Percentiles rank a stretch among this genome's conserved stretches.
These are phyloP conservation scores for Acrobasis repandana DNA, from an alignment of 2,888 invertebrate genomes.

Conservation along the genomic window DNA sequence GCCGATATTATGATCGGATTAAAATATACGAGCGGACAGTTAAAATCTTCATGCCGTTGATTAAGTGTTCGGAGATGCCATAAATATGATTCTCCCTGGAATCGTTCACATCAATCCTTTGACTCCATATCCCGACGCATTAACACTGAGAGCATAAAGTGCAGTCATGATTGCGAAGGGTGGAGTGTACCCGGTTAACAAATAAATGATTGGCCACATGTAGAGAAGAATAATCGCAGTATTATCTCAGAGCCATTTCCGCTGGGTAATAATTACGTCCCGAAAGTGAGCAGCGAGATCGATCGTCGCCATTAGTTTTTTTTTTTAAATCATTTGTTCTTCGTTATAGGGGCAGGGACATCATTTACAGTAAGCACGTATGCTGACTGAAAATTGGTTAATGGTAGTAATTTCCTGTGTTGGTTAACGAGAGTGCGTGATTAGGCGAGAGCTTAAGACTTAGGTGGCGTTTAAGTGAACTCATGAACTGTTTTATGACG, in stretches of 20 bases:
- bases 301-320: conserved; percentile 60
- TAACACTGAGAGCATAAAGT: conserved; percentile 43
- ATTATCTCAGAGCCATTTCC: conserved; percentile 64
- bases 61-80: conserved; percentile 60
- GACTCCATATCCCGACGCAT: conserved; percentile 49
- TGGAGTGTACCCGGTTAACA: conserved; percentile 30
- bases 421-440: conserved; percentile 33
- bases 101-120: conserved; percentile 53
- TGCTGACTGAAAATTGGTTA: conserved; percentile 44
- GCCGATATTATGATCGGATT: conserved; percentile 75
- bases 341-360: conserved; percentile 37
- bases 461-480: conserved; percentile 32
- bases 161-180: conserved; percentile 23
- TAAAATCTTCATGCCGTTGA: conserved; percentile 69
- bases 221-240: conserved; percentile 56
- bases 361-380: conserved; percentile 49
- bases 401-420: conserved; percentile 53
- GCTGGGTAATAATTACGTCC: conserved; percentile 57
- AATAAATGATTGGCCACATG: conserved; percentile 50
- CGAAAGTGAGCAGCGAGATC: conserved; percentile 44
- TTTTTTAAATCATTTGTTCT: conserved; percentile 50
- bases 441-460: conserved; percentile 22
- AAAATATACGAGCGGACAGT: conserved; percentile 61
- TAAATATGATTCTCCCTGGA: conserved; percentile 58
- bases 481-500: conserved; percentile 35